Conservation (phyloP, 2,888 invertebrate species). For the Lottia gigantea region DNA sequence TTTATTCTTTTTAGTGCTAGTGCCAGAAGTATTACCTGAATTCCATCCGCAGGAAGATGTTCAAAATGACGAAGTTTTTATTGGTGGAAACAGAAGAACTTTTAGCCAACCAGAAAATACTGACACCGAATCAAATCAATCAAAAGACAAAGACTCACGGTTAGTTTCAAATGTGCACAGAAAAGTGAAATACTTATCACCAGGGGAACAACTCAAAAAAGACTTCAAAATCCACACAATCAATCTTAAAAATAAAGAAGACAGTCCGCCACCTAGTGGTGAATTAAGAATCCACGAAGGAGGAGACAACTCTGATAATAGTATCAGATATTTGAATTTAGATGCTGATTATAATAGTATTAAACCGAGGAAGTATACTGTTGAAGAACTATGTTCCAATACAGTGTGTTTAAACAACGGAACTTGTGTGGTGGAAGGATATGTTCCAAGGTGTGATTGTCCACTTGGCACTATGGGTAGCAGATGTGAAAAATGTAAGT, state of each 20-base stretch:
- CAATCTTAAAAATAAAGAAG: constrained; percentile 14
- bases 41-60: background rate
- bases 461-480: constrained; percentile 90
- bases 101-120: constrained; percentile 3
- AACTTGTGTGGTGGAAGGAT: constrained; percentile 54
- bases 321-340: background rate
- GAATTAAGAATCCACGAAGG: background rate
- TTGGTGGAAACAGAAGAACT: background rate
- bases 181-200: constrained; percentile 18
- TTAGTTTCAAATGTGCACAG: constrained; percentile 9
- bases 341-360: background rate
- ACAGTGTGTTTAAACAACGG: constrained; percentile 52
- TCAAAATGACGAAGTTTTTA: background rate
- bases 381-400: constrained; percentile 35
- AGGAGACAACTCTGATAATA: background rate
- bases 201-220: background rate
- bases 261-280: background rate
- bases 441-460: constrained; percentile 77
- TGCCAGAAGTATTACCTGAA: background rate
- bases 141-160: constrained; percentile 17
- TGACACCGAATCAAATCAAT: constrained; percentile 13
- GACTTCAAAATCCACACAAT: constrained; percentile 18
- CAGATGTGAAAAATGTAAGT: constrained; percentile 81
- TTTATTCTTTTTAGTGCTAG: background rate
- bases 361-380: background rate